Conservation (phyloP, 1,140 invertebrate species). For the Trinorchestia longiramus region DNA sequence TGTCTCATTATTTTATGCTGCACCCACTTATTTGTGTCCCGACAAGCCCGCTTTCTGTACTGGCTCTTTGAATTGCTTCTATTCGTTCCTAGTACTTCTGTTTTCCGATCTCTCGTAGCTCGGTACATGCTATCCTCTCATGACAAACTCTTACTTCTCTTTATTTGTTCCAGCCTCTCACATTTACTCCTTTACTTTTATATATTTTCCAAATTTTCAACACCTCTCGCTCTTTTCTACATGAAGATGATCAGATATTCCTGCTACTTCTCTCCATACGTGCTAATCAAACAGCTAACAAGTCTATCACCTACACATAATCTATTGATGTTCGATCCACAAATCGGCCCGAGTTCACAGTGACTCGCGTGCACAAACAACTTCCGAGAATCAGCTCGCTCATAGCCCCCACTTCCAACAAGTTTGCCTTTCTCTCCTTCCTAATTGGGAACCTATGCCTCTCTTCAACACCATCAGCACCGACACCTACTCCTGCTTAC, state of each 20-base stretch:
- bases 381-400: neutral
- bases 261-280: neutral
- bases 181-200: too few relatives aligned
- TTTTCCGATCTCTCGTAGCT: too few relatives aligned
- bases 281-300: neutral
- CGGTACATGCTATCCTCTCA: too few relatives aligned
- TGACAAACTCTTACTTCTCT: too few relatives aligned
- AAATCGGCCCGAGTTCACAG: neutral
- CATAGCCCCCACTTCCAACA: neutral
- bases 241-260: neutral
- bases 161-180: too few relatives aligned
- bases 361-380: neutral
- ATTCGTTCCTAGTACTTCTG: too few relatives aligned
- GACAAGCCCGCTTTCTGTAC: too few relatives aligned
- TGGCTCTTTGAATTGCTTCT: too few relatives aligned
- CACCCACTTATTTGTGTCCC: too few relatives aligned
- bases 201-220: too few relatives aligned
- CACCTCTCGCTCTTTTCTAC: too few relatives aligned
- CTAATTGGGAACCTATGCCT: neutral
- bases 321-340: neutral
- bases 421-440: neutral
- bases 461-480: neutral
- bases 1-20: too few relatives aligned
- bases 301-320: neutral
- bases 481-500: neutral